Base-by-base conservation (phyloP, 2,888 invertebrate species). In the Adelognathus sp. region DNA sequence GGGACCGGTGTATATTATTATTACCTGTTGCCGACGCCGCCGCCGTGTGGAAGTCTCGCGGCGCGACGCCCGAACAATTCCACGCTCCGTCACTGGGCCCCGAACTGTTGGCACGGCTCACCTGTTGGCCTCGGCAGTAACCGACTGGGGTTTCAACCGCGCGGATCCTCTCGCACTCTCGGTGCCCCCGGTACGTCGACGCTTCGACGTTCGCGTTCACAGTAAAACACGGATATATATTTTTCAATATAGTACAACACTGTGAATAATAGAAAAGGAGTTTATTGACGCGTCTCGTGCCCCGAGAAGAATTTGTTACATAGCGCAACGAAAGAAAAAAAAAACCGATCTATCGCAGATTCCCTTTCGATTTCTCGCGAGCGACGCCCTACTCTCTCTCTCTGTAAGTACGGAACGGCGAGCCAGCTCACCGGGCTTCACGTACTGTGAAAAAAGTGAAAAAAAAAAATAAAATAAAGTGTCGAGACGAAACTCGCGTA, bases 51-150 rank as follows among this genome's bases (percentile, higher is more conserved):
- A 44, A 29, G 9, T 63, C 46, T 21, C 41, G 78, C n/a, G n/a
- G n/a, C n/a, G n/a, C n/a, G n/a, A 58, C 29, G 44, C 84, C 76
- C 79, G 80, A 81, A 77, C 73, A 83, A 78, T 80, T 73, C 82
- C 84, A 79, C 72, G 77, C 61, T 74, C 86, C 87, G 86, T 83
- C 82, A 86, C 88, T 88, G 88, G 80, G 54, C 70, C 64, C 81
- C 84, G 85, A 87, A 86, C 85, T 82, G 87, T 80, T 86, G 87
- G 87, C 87, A 85, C 81, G 82, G 85, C 88, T 88, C 88, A 88
- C 88, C 88, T 85, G 85, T 87, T 84, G 86, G 86, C 86, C 84
- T 86, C 85, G 84, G 63, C 83, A 88, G 88, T 88, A 84, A 84
- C 84, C 83, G 85, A 82, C 83, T 83, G 86, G 83, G 83, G 83